phyloP scores from a whole-genome alignment of 2,888 invertebrate genomes.

The Sclerodermus sp. region DNA sequence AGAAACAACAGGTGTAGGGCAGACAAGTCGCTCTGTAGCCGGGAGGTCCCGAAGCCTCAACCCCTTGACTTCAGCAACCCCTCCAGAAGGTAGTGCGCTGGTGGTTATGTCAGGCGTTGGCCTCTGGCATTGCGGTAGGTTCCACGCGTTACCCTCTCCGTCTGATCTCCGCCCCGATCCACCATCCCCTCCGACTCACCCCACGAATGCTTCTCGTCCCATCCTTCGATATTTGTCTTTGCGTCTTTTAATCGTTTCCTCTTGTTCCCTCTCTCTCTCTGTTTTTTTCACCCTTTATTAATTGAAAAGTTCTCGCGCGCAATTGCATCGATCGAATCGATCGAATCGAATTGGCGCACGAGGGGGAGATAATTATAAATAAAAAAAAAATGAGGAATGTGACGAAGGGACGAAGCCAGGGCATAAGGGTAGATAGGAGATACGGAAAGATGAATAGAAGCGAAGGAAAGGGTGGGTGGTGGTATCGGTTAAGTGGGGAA shows the following conservation, averaged over 20 bases:
- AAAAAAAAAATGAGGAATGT: too few relatives aligned
- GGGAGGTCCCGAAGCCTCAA: constrained; percentile 30
- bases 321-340: too few relatives aligned
- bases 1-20: constrained; percentile 46
- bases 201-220: not conserved
- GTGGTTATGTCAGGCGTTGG: constrained; percentile 19
- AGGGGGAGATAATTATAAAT: too few relatives aligned
- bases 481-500: constrained; percentile 58
- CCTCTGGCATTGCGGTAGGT: constrained; percentile 18
- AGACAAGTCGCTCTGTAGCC: constrained; percentile 30
- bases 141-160: not conserved
- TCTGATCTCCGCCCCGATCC: constrained; percentile 7
- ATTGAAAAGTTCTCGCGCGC: too few relatives aligned
- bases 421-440: too few relatives aligned
- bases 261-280: too few relatives aligned
- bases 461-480: constrained; percentile 24
- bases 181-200: constrained; percentile 7
- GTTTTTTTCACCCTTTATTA: too few relatives aligned
- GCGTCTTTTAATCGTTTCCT: too few relatives aligned
- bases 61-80: constrained; percentile 24
- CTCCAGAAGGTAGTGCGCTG: not conserved
- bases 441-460: too few relatives aligned
- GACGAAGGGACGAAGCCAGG: too few relatives aligned
- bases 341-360: too few relatives aligned
- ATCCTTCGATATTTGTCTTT: constrained; percentile 8